phyloP scores from a whole-genome alignment of 2,888 invertebrate species.

The Andrena trimmerana region DNA sequence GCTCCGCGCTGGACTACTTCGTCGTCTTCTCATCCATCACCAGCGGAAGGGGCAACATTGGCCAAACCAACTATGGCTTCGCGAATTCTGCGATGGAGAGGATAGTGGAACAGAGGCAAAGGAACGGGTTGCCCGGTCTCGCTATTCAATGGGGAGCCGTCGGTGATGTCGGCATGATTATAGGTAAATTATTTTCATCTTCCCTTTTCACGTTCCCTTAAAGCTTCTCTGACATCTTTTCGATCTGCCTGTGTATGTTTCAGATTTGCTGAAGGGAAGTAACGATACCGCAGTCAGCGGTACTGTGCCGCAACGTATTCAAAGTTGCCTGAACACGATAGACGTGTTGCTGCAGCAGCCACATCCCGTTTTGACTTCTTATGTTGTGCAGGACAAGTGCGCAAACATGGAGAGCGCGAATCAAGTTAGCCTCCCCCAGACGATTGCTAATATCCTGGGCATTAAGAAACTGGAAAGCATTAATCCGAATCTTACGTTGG shows the following conservation, averaged over 20 bases:
- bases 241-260: background rate
- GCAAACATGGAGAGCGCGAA: conserved; percentile 87
- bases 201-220: too few species aligned
- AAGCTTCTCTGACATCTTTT: too few species aligned
- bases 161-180: conserved; percentile 97
- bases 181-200: conserved; percentile 81
- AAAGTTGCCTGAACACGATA: conserved; percentile 95
- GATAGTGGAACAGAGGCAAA: conserved; percentile 94
- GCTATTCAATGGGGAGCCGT: conserved; percentile 99
- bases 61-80: conserved; percentile 98
- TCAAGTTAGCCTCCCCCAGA: conserved; percentile 90
- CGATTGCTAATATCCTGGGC: conserved; percentile 95
- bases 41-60: conserved; percentile 98
- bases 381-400: conserved; percentile 95
- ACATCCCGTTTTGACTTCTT: conserved; percentile 92
- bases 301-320: conserved; percentile 97
- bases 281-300: conserved; percentile 97
- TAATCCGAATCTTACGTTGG: conserved; percentile 91
- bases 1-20: conserved; percentile 95
- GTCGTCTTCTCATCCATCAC: conserved; percentile 98
- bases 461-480: conserved; percentile 94
- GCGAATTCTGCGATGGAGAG: conserved; percentile 99
- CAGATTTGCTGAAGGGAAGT: conserved; percentile 93
- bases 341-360: conserved; percentile 96
- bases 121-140: conserved; percentile 93